Percentiles rank a stretch among this genome's conserved stretches.
phyloP scores from a whole-genome alignment of 2,113 vertebrate species.

The Nematolebias whitei region DNA sequence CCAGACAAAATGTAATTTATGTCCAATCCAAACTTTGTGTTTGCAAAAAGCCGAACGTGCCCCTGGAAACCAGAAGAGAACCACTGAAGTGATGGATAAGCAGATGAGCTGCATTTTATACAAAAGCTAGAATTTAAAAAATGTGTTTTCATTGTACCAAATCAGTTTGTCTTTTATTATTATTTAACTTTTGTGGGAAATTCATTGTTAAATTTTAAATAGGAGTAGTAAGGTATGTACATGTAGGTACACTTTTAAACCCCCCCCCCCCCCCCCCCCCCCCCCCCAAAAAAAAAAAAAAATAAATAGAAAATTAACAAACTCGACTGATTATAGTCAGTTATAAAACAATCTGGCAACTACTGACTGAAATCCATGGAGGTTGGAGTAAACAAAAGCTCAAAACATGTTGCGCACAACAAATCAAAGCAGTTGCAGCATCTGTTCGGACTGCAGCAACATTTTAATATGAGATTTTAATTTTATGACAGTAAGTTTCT shows the following conservation, averaged over 20 bases:
- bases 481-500: neutral
- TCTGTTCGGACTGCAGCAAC: neutral
- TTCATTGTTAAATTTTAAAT: too few species aligned
- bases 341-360: neutral
- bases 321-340: neutral
- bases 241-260: too few species aligned
- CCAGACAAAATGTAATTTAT: neutral
- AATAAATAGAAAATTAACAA: neutral
- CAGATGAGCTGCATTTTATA: slow-evolving; percentile 20
- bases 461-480: neutral
- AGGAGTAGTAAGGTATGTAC: too few species aligned
- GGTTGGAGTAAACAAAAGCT: neutral
- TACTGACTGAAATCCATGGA: neutral
- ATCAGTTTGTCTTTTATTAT: too few species aligned
- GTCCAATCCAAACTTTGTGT: slow-evolving; percentile 2
- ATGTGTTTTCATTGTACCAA: too few species aligned
- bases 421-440: neutral
- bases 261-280: too few species aligned
- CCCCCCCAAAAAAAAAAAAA: too few species aligned
- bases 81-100: slow-evolving; percentile 10
- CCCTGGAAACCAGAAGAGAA: neutral
- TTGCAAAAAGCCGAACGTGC: neutral
- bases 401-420: too few species aligned
- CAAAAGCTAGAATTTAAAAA: too few species aligned
- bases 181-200: too few species aligned